phyloP scores from a whole-genome alignment of 92 coral and sea anemone genomes.

The Pocillopora grandis region DNA sequence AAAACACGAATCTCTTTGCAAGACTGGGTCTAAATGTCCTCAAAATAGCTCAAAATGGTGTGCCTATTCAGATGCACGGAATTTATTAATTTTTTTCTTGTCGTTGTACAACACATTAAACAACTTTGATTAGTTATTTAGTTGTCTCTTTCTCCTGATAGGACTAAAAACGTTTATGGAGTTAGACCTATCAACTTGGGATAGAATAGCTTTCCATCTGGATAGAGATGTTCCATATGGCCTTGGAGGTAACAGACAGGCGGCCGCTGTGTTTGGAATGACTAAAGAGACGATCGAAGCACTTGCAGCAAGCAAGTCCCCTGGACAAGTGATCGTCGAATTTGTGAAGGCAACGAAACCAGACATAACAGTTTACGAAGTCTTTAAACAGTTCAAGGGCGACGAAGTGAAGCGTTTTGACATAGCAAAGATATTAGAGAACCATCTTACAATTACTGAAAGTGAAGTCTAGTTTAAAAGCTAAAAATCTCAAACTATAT shows the following conservation, averaged over 20 bases:
- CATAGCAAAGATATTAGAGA: neutral
- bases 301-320: neutral
- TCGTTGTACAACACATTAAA: no score
- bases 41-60: no score
- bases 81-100: no score
- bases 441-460: neutral
- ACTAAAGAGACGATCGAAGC: neutral
- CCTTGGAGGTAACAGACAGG: neutral
- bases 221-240: neutral
- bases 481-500: neutral
- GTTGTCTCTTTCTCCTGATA: neutral
- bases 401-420: conserved; percentile 8
- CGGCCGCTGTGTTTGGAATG: conserved; percentile 1
- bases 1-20: no score
- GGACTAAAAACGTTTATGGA: neutral
- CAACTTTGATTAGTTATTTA: no score
- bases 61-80: no score
- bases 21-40: no score
- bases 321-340: neutral
- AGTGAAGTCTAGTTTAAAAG: neutral
- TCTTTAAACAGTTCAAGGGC: conserved; percentile 1
- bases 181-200: neutral
- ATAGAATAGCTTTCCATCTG: neutral
- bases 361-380: neutral
- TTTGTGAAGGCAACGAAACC: neutral